Evolutionary conservation across 2,888 invertebrate genomes (phyloP), one percentile per base, ranked within the genome.

Genomic region (Tubulanus polymorphus): DNA sequence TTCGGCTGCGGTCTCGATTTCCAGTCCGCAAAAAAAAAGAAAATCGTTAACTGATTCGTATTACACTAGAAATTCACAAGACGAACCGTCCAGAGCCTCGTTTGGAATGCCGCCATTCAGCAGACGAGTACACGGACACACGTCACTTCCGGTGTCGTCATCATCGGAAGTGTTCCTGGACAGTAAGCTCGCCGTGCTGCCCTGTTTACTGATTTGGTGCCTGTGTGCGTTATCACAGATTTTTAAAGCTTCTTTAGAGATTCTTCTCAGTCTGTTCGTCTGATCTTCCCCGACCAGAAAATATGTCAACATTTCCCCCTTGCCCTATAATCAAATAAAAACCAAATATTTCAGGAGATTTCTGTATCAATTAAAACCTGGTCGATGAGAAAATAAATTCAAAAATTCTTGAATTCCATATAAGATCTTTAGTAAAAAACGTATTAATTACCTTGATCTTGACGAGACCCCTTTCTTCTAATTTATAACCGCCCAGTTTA

Each of bases 401-500:
- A n/a, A n/a, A n/a, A n/a, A n/a, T n/a, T n/a, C n/a, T n/a, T n/a
- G n/a, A n/a, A n/a, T n/a, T n/a, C n/a, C n/a, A n/a, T n/a, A n/a
- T n/a, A n/a, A n/a, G n/a, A n/a, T n/a, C n/a, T n/a, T n/a, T n/a
- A n/a, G n/a, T n/a, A n/a, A n/a, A n/a, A n/a, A n/a, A n/a, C n/a
- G n/a, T n/a, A n/a, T n/a, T n/a, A n/a, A n/a, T n/a, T n/a, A 79
- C 81, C 73, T 81, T 81, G 70, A 82, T 77, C 46, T 70, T 70
- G 2, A 80, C 71, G 2, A 72, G 56, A 25, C 81, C 81, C 35
- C 81, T 64, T 56, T 80, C 73, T 30, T 71, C 68, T 2, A 79
- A 57, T 10, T 63, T 58, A 62, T 80, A 81, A 2, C 81, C 81
- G 3, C 80, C 81, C 1, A 81, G 69, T 51, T 71, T 71, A 32